These are phyloP conservation scores for Eremophila alpestris DNA, from an alignment of 2,797 vertebrate genomes.

Conservation along the genomic window DNA sequence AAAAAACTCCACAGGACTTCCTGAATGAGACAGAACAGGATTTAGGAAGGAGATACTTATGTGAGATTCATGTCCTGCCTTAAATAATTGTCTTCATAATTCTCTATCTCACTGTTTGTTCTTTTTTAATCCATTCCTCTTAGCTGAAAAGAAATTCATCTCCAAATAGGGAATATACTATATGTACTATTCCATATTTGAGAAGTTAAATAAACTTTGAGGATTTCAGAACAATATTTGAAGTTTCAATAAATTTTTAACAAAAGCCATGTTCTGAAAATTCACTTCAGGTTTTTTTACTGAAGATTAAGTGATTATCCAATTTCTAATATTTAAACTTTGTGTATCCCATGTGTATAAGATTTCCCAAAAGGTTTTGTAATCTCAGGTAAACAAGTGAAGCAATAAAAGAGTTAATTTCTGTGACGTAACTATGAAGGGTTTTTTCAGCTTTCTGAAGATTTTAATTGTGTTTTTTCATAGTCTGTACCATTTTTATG, in stretches of 20 bases:
- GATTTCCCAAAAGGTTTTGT: neutral
- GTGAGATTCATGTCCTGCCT: neutral
- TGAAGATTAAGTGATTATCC: neutral
- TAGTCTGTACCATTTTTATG: neutral
- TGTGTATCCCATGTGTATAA: neutral
- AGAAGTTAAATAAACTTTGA: neutral
- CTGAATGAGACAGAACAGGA: neutral
- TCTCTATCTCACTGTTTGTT: neutral
- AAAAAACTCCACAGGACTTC: neutral
- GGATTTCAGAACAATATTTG: neutral
- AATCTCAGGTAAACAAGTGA: neutral
- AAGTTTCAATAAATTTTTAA: neutral
- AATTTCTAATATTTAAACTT: neutral
- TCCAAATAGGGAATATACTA: neutral
- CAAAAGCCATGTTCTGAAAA: neutral
- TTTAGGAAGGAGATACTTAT: neutral
- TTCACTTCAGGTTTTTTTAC: neutral
- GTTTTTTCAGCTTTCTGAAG: neutral
- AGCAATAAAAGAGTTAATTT: neutral
- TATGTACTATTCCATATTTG: neutral
- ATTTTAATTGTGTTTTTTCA: neutral
- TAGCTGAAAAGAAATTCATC: neutral
- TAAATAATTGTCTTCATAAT: neutral
- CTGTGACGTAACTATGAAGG: neutral
- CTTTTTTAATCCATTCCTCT: neutral